Evolutionary conservation across 1,140 invertebrate genomes (phyloP).

Genomic region (Meteorus sp.): DNA sequence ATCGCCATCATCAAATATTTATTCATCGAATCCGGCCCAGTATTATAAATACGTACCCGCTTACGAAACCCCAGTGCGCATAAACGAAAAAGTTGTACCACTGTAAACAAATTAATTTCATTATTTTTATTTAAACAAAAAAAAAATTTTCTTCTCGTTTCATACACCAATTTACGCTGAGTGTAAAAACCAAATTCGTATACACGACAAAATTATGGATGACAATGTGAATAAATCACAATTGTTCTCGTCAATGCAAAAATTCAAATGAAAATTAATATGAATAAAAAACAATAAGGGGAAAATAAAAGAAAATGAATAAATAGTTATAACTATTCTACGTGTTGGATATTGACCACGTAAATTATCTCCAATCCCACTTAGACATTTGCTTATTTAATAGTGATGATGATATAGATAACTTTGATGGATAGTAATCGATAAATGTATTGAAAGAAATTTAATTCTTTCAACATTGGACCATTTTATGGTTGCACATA

Average conservation of each 20-base stretch:
- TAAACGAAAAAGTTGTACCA: slow-evolving; percentile 47
- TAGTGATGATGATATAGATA: slow-evolving; percentile 15
- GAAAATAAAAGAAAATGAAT: slow-evolving; percentile 8
- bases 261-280: no score
- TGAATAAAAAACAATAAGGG: no score
- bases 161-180: no score
- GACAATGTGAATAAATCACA: no score
- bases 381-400: slow-evolving; percentile 3
- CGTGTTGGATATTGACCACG: no score
- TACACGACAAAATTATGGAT: no score
- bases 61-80: slow-evolving; percentile 48
- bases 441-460: slow-evolving; percentile 31
- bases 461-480: slow-evolving; percentile 43
- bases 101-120: slow-evolving; percentile 36
- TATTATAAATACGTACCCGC: slow-evolving; percentile 55
- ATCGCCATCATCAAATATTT: slow-evolving; percentile 41
- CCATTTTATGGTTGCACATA: slow-evolving; percentile 28
- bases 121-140: neutral
- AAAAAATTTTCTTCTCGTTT: no score
- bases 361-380: neutral
- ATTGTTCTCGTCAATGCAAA: no score
- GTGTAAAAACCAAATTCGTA: no score
- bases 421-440: slow-evolving; percentile 24
- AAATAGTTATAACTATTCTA: neutral
- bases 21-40: slow-evolving; percentile 46